Conservation (phyloP, 2,888 invertebrate genomes). For the Lasioglossum calceatum region DNA sequence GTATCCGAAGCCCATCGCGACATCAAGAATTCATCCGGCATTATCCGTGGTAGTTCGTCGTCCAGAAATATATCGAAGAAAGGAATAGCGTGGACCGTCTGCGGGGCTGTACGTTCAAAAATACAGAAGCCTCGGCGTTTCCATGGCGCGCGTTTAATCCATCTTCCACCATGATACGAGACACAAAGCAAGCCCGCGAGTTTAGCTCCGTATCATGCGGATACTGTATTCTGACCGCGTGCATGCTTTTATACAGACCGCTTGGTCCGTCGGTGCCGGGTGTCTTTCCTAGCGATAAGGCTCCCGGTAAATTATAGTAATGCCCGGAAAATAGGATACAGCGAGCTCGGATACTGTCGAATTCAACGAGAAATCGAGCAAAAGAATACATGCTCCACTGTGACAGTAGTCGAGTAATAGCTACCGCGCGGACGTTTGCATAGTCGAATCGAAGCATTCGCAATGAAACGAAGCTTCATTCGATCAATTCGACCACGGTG, state of each 20-base stretch:
- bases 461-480: background rate
- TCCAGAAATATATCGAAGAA: background rate
- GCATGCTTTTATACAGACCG: constrained; percentile 7
- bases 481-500: no score
- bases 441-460: background rate
- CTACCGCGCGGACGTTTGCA: background rate
- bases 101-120: constrained; percentile 5
- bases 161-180: constrained; percentile 22
- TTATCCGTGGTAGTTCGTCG: background rate
- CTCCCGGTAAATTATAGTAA: constrained; percentile 20
- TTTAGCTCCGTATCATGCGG: constrained; percentile 3
- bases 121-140: background rate
- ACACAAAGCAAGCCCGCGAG: background rate
- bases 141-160: constrained; percentile 33
- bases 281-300: constrained; percentile 19
- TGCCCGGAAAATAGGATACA: background rate
- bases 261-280: background rate
- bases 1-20: background rate
- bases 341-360: background rate
- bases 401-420: background rate
- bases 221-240: background rate
- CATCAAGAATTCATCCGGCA: constrained; percentile 31
- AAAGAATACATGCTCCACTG: background rate
- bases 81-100: background rate
- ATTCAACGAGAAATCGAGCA: no score